Conservation (phyloP, 23 tunicate genomes). For the Halocynthia roretzi region DNA sequence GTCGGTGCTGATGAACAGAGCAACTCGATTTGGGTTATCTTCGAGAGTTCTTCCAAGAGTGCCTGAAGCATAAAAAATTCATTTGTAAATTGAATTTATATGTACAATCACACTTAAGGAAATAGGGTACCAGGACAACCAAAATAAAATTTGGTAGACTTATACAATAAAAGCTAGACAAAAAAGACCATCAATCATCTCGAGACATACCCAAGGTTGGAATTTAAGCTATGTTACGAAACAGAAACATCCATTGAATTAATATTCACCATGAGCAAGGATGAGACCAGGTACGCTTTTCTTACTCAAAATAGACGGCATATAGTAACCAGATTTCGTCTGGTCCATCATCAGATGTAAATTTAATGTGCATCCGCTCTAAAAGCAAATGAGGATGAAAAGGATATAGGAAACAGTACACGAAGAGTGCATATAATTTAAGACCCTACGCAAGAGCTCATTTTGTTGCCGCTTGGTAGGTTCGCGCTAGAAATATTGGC, state of each 20-base stretch:
- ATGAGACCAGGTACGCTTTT: slow-evolving; percentile 67
- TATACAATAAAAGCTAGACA: neutral
- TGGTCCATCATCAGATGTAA: slow-evolving; percentile 77
- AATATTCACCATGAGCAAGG: slow-evolving; percentile 61
- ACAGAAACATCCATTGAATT: neutral
- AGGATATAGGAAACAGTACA: neutral
- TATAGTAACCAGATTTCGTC: slow-evolving; percentile 72
- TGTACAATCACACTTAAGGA: neutral
- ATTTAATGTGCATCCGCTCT: slow-evolving; percentile 40
- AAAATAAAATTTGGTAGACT: neutral
- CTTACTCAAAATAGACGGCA: slow-evolving; percentile 63
- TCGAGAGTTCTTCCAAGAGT: slow-evolving; percentile 49
- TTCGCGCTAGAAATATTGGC: slow-evolving; percentile 2
- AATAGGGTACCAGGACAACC: neutral
- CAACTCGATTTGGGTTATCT: slow-evolving; percentile 49
- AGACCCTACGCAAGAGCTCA: neutral
- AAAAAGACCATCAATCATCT: neutral
- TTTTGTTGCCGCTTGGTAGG: neutral
- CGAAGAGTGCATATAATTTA: neutral
- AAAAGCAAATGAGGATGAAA: slow-evolving; percentile 3
- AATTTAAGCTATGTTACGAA: slow-evolving; percentile 1
- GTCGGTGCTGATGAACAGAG: slow-evolving; percentile 58
- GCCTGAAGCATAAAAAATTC: slow-evolving; percentile 28
- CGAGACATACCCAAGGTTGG: neutral
- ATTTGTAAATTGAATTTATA: neutral